Evolutionary conservation across 2,888 invertebrate species (phyloP).

Genomic region (Deroplatys truncata): DNA sequence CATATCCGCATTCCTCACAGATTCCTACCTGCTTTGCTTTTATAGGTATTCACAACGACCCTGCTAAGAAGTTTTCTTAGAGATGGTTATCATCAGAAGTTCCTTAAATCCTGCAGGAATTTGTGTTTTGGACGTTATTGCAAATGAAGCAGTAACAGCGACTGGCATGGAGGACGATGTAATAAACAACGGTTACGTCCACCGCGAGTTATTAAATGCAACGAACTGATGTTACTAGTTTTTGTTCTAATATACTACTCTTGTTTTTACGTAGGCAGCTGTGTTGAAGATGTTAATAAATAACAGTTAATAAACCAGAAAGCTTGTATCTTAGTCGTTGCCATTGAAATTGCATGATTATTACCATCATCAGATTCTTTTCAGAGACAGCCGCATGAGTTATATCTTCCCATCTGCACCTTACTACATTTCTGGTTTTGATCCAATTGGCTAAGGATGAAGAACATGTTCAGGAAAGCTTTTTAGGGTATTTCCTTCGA

Average conservation of each 20-base stretch:
- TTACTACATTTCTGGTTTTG: not conserved
- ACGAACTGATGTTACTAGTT: not conserved
- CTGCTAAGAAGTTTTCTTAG: too few species aligned
- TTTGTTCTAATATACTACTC: not conserved
- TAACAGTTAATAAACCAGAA: not conserved
- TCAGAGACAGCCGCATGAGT: not conserved
- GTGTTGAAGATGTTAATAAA: not conserved
- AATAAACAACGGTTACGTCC: too few species aligned
- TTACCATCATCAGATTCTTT: not conserved
- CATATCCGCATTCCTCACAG: too few species aligned
- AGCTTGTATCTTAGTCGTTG: not conserved
- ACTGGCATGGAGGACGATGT: too few species aligned
- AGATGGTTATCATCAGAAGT: too few species aligned
- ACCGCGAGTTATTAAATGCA: not conserved
- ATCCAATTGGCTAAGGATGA: not conserved
- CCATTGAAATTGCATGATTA: not conserved
- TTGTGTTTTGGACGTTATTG: not conserved
- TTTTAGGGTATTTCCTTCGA: too few species aligned
- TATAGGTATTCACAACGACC: too few species aligned
- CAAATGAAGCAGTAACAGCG: not conserved
- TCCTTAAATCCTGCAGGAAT: too few species aligned
- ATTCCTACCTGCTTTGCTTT: too few species aligned
- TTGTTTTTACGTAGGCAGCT: not conserved
- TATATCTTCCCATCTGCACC: not conserved
- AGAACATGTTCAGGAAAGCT: too few species aligned